Percentiles rank a stretch among this genome's conserved stretches.
Evolutionary conservation across 1,140 invertebrate species (phyloP).

Genomic region (Proales similis): DNA sequence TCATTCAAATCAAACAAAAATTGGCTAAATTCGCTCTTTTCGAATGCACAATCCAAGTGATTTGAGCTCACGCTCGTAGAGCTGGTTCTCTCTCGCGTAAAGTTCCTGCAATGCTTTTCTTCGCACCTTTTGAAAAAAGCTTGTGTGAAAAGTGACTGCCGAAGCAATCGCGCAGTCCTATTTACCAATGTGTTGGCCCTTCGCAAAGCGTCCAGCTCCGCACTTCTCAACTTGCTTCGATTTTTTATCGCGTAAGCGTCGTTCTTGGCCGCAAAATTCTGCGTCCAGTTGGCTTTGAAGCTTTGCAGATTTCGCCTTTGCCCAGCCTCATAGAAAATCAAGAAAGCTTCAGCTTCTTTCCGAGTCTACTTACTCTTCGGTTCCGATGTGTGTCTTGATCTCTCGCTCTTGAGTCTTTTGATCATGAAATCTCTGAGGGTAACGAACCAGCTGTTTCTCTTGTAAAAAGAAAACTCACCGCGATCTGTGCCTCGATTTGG

Average conservation of each 20-base stretch:
- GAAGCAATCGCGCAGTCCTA: no score
- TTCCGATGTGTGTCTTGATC: neutral
- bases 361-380: neutral
- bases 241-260: neutral
- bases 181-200: constrained; percentile 13
- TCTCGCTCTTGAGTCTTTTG: constrained; percentile 4
- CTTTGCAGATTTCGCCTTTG: constrained; percentile 3
- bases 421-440: constrained; percentile 1
- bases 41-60: constrained; percentile 25
- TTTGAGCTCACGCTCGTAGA: constrained; percentile 24
- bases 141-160: no score
- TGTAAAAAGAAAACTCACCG: neutral
- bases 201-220: constrained; percentile 15
- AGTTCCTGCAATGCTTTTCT: constrained; percentile 17
- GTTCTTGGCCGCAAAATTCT: constrained; percentile 14
- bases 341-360: no score
- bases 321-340: neutral
- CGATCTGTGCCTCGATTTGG: constrained; percentile 4
- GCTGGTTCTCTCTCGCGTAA: constrained; percentile 10
- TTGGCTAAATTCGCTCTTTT: constrained; percentile 37
- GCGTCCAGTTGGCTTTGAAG: constrained; percentile 12
- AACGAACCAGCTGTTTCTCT: neutral
- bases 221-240: neutral
- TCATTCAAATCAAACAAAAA: no score
- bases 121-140: no score